Evolutionary conservation across 2,797 vertebrate genomes (phyloP).

Genomic region (Cichlasoma orientale): DNA sequence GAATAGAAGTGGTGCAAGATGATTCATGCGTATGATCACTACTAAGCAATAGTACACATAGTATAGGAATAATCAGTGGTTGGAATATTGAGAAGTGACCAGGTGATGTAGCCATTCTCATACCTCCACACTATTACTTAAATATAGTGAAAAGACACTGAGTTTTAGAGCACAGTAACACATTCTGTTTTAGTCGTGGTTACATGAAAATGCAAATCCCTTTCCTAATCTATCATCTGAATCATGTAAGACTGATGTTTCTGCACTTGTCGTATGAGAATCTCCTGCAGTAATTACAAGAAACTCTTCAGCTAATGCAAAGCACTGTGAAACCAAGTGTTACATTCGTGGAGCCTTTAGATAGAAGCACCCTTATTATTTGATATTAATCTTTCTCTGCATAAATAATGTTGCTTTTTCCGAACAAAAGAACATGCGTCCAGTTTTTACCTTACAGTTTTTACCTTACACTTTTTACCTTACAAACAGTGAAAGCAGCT

Average conservation of each 20-base stretch:
- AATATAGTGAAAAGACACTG: neutral
- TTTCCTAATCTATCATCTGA: neutral
- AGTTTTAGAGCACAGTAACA: neutral
- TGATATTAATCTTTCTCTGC: neutral
- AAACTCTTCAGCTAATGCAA: neutral
- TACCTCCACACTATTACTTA: neutral
- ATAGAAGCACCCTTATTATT: neutral
- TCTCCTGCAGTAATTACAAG: neutral
- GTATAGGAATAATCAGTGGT: neutral
- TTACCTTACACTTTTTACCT: no score
- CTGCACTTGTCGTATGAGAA: neutral
- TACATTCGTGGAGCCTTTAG: neutral
- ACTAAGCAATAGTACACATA: neutral
- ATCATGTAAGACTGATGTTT: neutral
- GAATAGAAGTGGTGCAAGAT: neutral
- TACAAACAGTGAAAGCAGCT: neutral
- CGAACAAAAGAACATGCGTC: neutral
- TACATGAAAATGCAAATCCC: neutral
- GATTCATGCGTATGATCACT: neutral
- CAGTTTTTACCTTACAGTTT: neutral
- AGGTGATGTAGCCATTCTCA: neutral
- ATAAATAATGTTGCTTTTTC: neutral
- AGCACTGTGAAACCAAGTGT: neutral
- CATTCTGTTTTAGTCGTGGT: neutral
- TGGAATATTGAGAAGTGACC: neutral